A percentile compares a stretch with the other conserved stretches of the same genome.
These are phyloP conservation scores for Drosophila lowei DNA, from an alignment of 1,140 invertebrate genomes.

Conservation along the genomic window DNA sequence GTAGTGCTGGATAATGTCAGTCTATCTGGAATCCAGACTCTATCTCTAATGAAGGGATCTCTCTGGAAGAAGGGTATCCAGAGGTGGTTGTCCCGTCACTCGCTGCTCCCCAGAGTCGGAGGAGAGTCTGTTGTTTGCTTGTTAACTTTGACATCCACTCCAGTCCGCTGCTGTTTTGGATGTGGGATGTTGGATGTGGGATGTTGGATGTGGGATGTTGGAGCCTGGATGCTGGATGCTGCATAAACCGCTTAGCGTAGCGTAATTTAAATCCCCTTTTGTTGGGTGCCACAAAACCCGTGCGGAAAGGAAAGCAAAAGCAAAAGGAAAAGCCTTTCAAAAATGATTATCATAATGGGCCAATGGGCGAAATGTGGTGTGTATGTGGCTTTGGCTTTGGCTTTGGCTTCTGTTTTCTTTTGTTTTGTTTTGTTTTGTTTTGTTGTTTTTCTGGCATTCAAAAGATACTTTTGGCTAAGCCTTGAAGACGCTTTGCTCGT, in stretches of 20 bases:
- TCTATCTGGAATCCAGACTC: too few relatives aligned
- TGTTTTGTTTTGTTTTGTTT: slow-evolving; percentile 17
- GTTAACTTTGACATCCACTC: slow-evolving; percentile 44
- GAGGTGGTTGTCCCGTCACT: too few relatives aligned
- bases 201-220: slow-evolving; percentile 22
- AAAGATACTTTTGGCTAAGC: background rate
- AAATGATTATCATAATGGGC: slow-evolving; percentile 66
- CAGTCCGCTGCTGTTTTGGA: slow-evolving; percentile 24
- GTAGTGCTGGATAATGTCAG: too few relatives aligned
- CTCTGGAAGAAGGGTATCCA: slow-evolving; percentile 18
- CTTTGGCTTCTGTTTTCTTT: slow-evolving; percentile 23
- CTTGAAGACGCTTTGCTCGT: too few relatives aligned
- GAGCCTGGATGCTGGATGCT: slow-evolving; percentile 34
- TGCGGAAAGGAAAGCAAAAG: slow-evolving; percentile 24
- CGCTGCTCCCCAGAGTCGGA: slow-evolving; percentile 3
- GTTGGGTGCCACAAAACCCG: slow-evolving; percentile 61
- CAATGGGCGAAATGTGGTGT: slow-evolving; percentile 51
- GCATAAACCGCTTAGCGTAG: slow-evolving; percentile 73
- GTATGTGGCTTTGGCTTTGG: slow-evolving; percentile 9
- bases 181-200: slow-evolving; percentile 16
- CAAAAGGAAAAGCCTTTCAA: slow-evolving; percentile 51
- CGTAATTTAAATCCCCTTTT: slow-evolving; percentile 75
- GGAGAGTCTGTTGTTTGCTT: slow-evolving; percentile 46
- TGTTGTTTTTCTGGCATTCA: background rate
- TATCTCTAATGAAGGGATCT: too few relatives aligned